Evolutionary conservation across 2,113 vertebrate species (phyloP).

Genomic region (Myrmecobius fasciatus): DNA sequence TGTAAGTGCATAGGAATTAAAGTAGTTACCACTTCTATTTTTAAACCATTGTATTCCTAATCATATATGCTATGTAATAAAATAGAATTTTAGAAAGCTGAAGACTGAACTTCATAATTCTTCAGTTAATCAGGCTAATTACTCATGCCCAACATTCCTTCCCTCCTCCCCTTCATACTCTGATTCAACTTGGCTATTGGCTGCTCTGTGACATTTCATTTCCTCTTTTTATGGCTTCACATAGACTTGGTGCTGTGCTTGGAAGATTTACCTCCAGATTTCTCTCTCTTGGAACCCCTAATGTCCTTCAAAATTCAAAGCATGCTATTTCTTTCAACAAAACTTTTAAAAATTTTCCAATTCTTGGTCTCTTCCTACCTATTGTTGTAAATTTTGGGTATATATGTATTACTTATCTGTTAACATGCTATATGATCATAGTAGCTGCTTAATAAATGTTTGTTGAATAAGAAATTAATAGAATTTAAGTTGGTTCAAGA

Average conservation of each 20-base stretch:
- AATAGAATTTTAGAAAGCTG: not conserved
- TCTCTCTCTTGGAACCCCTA: not conserved
- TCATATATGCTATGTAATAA: not conserved
- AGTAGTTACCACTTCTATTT: not conserved
- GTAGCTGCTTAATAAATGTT: too few species aligned
- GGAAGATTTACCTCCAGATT: not conserved
- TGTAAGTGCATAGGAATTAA: not conserved
- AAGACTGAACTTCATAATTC: not conserved
- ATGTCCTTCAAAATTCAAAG: not conserved
- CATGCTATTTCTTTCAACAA: not conserved
- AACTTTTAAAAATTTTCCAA: not conserved
- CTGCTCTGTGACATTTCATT: too few species aligned
- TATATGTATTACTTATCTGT: not conserved
- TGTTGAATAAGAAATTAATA: not conserved
- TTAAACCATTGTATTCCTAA: not conserved
- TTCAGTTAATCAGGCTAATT: not conserved
- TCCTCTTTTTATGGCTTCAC: not conserved
- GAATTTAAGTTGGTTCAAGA: not conserved
- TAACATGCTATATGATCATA: not conserved
- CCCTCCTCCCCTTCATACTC: not conserved
- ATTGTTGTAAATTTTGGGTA: not conserved
- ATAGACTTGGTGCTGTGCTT: not conserved
- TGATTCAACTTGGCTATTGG: not conserved
- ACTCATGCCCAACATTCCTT: not conserved
- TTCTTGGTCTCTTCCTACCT: not conserved